phyloP scores from a whole-genome alignment of 2,113 vertebrate species.

The Hylia prasina region DNA sequence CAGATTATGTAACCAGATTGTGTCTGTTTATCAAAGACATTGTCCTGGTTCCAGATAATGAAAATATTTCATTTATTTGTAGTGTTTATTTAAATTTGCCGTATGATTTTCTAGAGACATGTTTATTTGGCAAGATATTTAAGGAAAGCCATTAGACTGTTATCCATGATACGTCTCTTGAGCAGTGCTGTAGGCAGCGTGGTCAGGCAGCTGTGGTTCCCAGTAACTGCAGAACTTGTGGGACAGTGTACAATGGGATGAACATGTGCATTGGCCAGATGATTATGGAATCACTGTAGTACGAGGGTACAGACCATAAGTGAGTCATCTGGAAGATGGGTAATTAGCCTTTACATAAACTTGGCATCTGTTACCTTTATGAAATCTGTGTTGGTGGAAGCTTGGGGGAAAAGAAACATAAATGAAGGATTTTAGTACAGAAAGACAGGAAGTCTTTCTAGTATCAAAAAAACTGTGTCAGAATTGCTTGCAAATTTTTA shows the following conservation, averaged over 20 bases:
- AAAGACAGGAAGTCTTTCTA: neutral
- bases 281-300: neutral
- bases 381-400: conserved; percentile 1
- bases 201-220: neutral
- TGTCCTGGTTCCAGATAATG: neutral
- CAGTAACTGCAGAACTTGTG: conserved; percentile 20
- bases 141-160: neutral
- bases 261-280: conserved; percentile 1
- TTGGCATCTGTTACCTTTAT: conserved; percentile 15
- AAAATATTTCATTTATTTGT: neutral
- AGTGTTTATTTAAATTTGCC: neutral
- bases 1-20: conserved; percentile 68
- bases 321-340: conserved; percentile 12
- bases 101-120: neutral
- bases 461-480: neutral
- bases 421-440: neutral
- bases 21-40: neutral
- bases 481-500: neutral
- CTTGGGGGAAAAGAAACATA: neutral
- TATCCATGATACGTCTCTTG: neutral
- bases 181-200: neutral
- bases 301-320: neutral
- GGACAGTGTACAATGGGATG: neutral
- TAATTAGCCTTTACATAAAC: conserved; percentile 42
- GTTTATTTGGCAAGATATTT: neutral